A percentile compares a stretch with the other conserved stretches of the same genome.
Conservation (phyloP, 2,113 vertebrate genomes). For the Rhinopomastus cyanomelas region DNA sequence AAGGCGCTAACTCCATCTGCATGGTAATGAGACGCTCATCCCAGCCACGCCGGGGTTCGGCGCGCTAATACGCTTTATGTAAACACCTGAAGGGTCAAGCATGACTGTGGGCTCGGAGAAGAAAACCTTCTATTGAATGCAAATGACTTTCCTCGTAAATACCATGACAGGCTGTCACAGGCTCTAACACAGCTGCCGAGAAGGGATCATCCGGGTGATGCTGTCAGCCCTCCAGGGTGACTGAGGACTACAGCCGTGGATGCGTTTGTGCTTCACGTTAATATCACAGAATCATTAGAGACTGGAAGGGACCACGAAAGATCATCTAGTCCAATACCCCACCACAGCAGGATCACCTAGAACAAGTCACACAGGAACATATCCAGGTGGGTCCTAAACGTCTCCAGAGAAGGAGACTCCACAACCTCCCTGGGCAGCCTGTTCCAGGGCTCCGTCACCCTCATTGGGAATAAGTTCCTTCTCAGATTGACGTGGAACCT, state of each 20-base stretch:
- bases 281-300: no score
- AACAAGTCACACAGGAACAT: no score
- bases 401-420: no score
- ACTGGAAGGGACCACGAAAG: no score
- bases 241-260: neutral
- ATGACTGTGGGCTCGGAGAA: constrained; percentile 11
- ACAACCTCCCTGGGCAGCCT: no score
- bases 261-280: constrained; percentile 23
- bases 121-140: constrained; percentile 64
- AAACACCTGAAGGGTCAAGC: constrained; percentile 63
- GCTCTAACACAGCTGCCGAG: neutral
- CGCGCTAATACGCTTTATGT: constrained; percentile 56
- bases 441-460: no score
- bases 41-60: constrained; percentile 20
- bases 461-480: no score
- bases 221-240: neutral
- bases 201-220: neutral
- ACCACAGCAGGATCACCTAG: no score
- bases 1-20: constrained; percentile 43
- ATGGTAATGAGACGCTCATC: constrained; percentile 63
- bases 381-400: no score
- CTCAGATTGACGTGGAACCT: no score
- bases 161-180: neutral
- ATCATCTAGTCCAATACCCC: no score
- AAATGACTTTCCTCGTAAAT: constrained; percentile 53